Base-by-base conservation (phyloP, 1,140 invertebrate genomes). In the Drosophila persimilis region DNA sequence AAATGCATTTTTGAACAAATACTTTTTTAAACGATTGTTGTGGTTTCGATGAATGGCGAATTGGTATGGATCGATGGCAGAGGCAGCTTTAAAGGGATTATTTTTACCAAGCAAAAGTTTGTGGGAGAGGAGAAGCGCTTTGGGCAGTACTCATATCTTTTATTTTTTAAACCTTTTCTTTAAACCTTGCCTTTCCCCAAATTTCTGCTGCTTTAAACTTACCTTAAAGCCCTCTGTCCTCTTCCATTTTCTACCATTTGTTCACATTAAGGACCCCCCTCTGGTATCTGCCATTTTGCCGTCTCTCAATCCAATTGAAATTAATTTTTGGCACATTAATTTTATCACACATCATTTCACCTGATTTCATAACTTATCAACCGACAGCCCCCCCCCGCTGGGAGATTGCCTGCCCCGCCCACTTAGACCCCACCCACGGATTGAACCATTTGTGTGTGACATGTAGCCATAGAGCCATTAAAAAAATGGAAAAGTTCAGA, bases 301-400 rank as follows among this genome's bases (percentile, higher is more conserved):
- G 47, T 39, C 52, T 43, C 71, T 58, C 35, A 69, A 61, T 58
- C 60, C 51, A 78, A 54, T 57, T 59, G 56, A 66, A 67, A 73
- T 77, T 77, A 80, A 80, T 73, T 84, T 80, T 63, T 62, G 20
- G n/a, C 20, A 15, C 35, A 72, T 39, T 57, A 72, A 73, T 73
- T 73, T 74, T 56, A 84, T 84, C 80, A 76, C 59, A 57, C 66
- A 60, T 73, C 77, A 73, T 80, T 84, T 86, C 73, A 77, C 56
- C 71, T 77, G 66, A 86, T 86, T 80, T 76, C 66, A 70, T 81
- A 80, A 73, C 57, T 84, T 84, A 80, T 86, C 80, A 73, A 47
- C 61, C 53, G 45, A 41, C 29, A 45, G n/a, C 26, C 22, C 61
- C 55, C 61, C 55, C 63, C 35, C 24, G 24, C 24, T 26, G 24